Conservation (phyloP, 1,140 invertebrate species). For the Archegozetes longisetosus region DNA sequence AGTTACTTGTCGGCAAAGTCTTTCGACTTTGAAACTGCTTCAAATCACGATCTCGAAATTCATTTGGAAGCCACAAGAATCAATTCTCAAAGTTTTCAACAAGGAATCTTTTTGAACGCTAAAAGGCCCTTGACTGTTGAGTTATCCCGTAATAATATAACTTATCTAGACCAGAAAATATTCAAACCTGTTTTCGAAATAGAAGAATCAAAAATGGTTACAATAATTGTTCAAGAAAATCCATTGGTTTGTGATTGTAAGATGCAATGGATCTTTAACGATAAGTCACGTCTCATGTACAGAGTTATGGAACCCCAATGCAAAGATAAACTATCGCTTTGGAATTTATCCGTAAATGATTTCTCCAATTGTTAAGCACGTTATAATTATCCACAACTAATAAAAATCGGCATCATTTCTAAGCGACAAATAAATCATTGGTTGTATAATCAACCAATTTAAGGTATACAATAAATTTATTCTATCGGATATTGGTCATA, state of each 20-base stretch:
- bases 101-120: neutral
- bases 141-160: neutral
- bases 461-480: no score
- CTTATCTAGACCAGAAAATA: neutral
- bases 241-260: constrained; percentile 36
- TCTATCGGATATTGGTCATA: no score
- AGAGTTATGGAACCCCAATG: neutral
- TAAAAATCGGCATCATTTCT: no score
- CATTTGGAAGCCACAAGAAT: neutral
- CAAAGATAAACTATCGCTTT: neutral
- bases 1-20: neutral
- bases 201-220: constrained; percentile 22
- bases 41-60: neutral
- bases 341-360: neutral
- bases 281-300: neutral
- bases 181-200: constrained; percentile 19
- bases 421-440: no score
- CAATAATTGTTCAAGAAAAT: constrained; percentile 31
- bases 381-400: no score
- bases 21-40: neutral
- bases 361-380: neutral
- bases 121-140: neutral
- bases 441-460: no score
- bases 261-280: constrained; percentile 28
- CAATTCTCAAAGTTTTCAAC: neutral